Conservation (phyloP, 2,888 invertebrate genomes). For the Dasysyrphus albostriatus region DNA sequence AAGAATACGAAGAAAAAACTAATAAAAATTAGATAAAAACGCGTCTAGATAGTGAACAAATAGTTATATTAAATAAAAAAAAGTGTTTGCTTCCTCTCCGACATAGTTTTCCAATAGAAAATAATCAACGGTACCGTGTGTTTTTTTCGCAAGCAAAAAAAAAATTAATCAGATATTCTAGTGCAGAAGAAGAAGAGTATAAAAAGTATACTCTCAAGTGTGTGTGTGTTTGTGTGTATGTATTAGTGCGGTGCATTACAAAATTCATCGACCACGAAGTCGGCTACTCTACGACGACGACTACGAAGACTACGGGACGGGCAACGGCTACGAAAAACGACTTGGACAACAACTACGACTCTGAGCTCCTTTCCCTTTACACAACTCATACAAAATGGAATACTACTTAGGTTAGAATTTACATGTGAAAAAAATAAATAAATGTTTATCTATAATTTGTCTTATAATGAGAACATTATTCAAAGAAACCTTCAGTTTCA, state of each 20-base stretch:
- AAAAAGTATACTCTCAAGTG: slow-evolving; percentile 70
- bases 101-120: slow-evolving; percentile 34
- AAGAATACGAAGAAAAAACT: slow-evolving; percentile 72
- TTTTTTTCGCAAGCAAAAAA: slow-evolving; percentile 45
- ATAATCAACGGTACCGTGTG: slow-evolving; percentile 51
- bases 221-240: slow-evolving; percentile 75
- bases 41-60: slow-evolving; percentile 44
- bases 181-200: slow-evolving; percentile 57
- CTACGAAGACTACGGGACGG: background rate
- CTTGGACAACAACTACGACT: slow-evolving; percentile 44
- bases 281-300: slow-evolving; percentile 17
- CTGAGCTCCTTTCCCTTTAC: slow-evolving; percentile 34
- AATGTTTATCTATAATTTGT: slow-evolving; percentile 21
- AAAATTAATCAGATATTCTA: slow-evolving; percentile 65
- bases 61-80: slow-evolving; percentile 38
- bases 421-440: slow-evolving; percentile 16
- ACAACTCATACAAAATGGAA: slow-evolving; percentile 66
- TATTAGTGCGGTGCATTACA: slow-evolving; percentile 75
- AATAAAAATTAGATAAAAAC: slow-evolving; percentile 43
- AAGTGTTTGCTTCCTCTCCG: slow-evolving; percentile 35
- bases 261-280: slow-evolving; percentile 75
- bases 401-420: slow-evolving; percentile 72
- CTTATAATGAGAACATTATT: slow-evolving; percentile 15
- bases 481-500: slow-evolving; percentile 34
- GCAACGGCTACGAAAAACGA: slow-evolving; percentile 51